Conservation (phyloP, 2,113 vertebrate species). For the Agapornis roseicollis region DNA sequence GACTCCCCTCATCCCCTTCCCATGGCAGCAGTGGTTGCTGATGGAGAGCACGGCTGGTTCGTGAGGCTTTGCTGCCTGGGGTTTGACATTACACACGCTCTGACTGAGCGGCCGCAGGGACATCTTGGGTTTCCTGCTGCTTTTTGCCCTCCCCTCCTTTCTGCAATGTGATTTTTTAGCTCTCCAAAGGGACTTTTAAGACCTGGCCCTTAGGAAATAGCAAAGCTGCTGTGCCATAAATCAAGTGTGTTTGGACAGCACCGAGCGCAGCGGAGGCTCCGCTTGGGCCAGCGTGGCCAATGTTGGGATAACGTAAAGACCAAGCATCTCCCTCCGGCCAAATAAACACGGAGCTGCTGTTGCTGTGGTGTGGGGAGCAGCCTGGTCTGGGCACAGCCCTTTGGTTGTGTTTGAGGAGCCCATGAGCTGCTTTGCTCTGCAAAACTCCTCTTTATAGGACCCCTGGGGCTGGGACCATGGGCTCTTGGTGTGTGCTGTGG, state of each 20-base stretch:
- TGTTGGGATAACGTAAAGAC: neutral
- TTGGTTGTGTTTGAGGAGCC: neutral
- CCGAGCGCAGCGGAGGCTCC: fast-evolving
- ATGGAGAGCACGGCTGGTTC: fast-evolving
- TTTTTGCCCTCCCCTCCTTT: neutral
- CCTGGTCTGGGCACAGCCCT: neutral
- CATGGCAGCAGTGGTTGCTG: fast-evolving
- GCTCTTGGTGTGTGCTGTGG: neutral
- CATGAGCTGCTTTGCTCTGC: neutral
- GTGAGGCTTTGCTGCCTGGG: neutral
- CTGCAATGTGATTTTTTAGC: neutral
- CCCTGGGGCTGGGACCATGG: neutral
- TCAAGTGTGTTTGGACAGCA: neutral
- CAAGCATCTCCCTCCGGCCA: neutral
- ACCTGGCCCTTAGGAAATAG: neutral
- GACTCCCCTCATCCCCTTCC: neutral
- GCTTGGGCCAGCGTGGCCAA: neutral
- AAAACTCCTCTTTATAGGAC: neutral
- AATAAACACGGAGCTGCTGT: neutral
- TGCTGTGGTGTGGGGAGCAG: neutral
- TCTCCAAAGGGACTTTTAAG: neutral
- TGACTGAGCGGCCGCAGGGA: fast-evolving
- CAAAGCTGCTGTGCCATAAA: fast-evolving
- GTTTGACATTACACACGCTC: fast-evolving
- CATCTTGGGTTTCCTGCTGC: neutral